A percentile compares a stretch with the other conserved stretches of the same genome.
Evolutionary conservation across 64 coral and sea anemone species (phyloP).

Genomic region (Montipora cactus): DNA sequence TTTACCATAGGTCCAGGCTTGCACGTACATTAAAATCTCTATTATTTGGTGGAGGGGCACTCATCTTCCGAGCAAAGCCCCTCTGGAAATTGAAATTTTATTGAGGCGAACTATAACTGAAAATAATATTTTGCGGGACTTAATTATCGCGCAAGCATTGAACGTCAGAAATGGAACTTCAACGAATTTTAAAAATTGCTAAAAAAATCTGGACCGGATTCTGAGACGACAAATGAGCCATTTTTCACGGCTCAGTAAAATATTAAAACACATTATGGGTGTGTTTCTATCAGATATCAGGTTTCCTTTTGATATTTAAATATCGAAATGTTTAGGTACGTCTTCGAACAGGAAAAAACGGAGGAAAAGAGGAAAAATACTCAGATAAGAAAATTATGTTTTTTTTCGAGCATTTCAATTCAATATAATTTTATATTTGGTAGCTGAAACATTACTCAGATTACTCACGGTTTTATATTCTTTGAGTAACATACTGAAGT

Average conservation of each 20-base stretch:
- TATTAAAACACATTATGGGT: background rate
- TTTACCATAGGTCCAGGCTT: background rate
- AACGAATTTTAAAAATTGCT: too few relatives aligned
- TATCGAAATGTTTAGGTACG: background rate
- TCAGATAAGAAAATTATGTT: background rate
- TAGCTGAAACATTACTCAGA: background rate
- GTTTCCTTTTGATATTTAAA: background rate
- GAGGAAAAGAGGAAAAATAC: background rate
- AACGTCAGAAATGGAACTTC: too few relatives aligned
- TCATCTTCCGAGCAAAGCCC: background rate
- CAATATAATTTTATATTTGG: background rate
- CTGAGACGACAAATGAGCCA: background rate
- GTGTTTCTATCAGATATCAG: background rate
- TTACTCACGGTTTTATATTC: background rate
- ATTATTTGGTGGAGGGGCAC: background rate
- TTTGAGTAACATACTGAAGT: too few relatives aligned
- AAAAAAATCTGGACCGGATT: too few relatives aligned
- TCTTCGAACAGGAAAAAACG: background rate
- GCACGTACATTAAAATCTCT: background rate
- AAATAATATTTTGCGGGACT: too few relatives aligned
- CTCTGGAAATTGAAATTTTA: background rate
- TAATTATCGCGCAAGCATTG: too few relatives aligned
- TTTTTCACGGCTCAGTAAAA: background rate
- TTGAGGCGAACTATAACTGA: too few relatives aligned
- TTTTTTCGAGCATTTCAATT: background rate